Conservation (phyloP, 2,888 invertebrate genomes). For the Mythimna vitellina region DNA sequence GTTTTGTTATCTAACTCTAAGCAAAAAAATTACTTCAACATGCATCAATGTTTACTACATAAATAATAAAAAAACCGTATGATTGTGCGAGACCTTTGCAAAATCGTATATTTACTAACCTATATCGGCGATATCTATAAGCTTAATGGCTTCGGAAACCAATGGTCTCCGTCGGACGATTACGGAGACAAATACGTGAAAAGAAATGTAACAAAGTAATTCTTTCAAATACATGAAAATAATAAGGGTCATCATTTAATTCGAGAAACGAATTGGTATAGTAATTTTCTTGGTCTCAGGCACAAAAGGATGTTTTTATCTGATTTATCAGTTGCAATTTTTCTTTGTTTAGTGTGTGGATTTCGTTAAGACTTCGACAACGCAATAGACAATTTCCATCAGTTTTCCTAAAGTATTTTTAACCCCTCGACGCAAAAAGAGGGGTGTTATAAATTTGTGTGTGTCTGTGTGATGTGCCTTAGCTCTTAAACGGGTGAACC, state of each 20-base stretch:
- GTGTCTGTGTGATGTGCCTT: too few relatives aligned
- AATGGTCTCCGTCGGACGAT: constrained; percentile 44
- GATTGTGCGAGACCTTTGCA: constrained; percentile 23
- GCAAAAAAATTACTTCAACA: constrained; percentile 15
- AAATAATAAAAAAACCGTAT: constrained; percentile 19
- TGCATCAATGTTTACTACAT: constrained; percentile 18
- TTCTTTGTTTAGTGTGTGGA: constrained; percentile 25
- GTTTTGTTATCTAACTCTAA: background rate
- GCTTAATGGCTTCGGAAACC: constrained; percentile 56
- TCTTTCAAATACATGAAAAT: constrained; percentile 51
- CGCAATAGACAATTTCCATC: background rate
- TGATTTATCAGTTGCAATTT: constrained; percentile 32
- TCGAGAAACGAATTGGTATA: constrained; percentile 55
- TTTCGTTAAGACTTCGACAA: background rate
- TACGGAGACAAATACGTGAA: constrained; percentile 52
- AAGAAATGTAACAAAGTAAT: constrained; percentile 45
- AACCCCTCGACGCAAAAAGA: too few relatives aligned
- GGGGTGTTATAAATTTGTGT: too few relatives aligned
- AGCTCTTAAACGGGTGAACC: too few relatives aligned
- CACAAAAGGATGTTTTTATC: constrained; percentile 43
- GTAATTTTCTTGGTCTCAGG: constrained; percentile 50
- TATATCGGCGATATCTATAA: constrained; percentile 50
- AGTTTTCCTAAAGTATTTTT: background rate
- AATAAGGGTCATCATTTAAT: constrained; percentile 61
- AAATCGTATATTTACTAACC: constrained; percentile 35